A percentile compares a stretch with the other conserved stretches of the same genome.
phyloP scores from a whole-genome alignment of 30 jellyfish, hydroid and myxozoan genomes.

The Hydra vulgaris region DNA sequence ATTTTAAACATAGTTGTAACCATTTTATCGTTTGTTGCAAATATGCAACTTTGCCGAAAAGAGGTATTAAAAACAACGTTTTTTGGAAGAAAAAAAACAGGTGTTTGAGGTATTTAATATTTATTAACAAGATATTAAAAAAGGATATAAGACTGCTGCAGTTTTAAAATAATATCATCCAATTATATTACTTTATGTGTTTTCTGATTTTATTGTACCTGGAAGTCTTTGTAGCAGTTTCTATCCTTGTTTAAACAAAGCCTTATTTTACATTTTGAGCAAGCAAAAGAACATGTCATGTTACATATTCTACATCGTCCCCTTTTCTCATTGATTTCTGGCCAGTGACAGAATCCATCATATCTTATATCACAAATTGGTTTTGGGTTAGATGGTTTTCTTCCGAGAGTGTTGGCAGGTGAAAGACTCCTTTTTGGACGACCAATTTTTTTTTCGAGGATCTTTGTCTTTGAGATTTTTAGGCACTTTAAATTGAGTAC shows the following conservation, averaged over 20 bases:
- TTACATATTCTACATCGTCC: slow-evolving; percentile 41
- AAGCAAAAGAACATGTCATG: slow-evolving; percentile 23
- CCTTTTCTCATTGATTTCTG: slow-evolving; percentile 27
- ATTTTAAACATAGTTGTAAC: not conserved
- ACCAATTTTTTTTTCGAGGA: slow-evolving; percentile 17
- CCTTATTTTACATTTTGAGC: slow-evolving; percentile 34
- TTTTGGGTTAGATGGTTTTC: slow-evolving; percentile 19
- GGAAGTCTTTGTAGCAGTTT: slow-evolving; percentile 48
- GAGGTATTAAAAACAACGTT: not conserved
- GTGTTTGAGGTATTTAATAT: not conserved
- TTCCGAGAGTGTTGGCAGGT: slow-evolving; percentile 24
- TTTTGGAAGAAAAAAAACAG: not conserved
- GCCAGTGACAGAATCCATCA: slow-evolving; percentile 38
- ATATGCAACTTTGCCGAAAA: slow-evolving; percentile 2
- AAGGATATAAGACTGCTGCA: not conserved
- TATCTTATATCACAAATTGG: slow-evolving; percentile 27
- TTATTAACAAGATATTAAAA: not conserved
- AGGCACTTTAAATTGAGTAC: slow-evolving; percentile 27
- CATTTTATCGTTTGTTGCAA: slow-evolving; percentile 4
- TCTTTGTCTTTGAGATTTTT: slow-evolving; percentile 17
- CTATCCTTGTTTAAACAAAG: slow-evolving; percentile 40
- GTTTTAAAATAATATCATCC: not conserved
- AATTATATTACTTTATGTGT: not conserved
- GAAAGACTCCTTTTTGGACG: slow-evolving; percentile 28
- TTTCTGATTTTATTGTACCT: slow-evolving; percentile 2